These are phyloP conservation scores for Nomada fabriciana DNA, from an alignment of 2,888 invertebrate species.

Conservation along the genomic window DNA sequence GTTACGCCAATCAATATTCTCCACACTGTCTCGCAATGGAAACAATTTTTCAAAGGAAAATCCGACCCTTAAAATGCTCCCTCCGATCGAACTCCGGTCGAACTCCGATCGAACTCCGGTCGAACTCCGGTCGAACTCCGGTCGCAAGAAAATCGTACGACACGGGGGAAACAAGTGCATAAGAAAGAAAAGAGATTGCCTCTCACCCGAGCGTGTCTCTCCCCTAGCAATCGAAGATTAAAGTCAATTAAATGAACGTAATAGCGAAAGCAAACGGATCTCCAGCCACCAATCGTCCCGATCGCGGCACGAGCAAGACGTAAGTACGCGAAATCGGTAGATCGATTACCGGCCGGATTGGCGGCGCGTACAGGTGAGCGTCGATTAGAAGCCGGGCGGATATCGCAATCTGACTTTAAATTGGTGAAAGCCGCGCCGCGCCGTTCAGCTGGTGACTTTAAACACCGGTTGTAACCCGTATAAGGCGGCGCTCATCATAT, in stretches of 20 bases:
- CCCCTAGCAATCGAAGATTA: neutral
- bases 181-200: neutral
- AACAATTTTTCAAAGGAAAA: neutral
- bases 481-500: slow-evolving; percentile 69
- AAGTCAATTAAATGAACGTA: slow-evolving; percentile 26
- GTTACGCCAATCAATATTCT: too few relatives aligned
- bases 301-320: neutral
- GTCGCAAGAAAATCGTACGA: too few relatives aligned
- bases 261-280: neutral
- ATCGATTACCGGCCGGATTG: slow-evolving; percentile 62
- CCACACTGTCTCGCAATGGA: neutral
- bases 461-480: slow-evolving; percentile 67
- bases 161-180: too few relatives aligned
- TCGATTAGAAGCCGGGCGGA: slow-evolving; percentile 71
- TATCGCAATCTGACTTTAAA: slow-evolving; percentile 69
- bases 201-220: neutral
- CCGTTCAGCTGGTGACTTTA: slow-evolving; percentile 60
- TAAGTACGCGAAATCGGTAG: slow-evolving; percentile 52
- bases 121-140: neutral
- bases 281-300: neutral
- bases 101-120: neutral
- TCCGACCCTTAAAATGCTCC: neutral
- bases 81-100: neutral
- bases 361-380: slow-evolving; percentile 35
- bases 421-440: slow-evolving; percentile 72